Evolutionary conservation across 23 tunicate species (phyloP).

Genomic region (Ascidia mentula): DNA sequence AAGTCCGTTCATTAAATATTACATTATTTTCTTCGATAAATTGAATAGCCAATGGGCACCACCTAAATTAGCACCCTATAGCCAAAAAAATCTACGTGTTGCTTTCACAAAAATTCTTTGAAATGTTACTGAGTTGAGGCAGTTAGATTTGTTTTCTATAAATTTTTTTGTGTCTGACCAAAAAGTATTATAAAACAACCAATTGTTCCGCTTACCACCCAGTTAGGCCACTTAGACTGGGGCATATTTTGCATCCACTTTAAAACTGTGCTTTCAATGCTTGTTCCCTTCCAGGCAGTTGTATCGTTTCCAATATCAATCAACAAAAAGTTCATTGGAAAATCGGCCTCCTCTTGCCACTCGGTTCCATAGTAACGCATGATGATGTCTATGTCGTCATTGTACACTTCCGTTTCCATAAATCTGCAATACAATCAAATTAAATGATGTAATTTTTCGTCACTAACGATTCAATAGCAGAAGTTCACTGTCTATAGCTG

Average conservation of each 20-base stretch:
- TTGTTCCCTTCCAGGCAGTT: conserved; percentile 47
- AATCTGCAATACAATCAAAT: conserved; percentile 35
- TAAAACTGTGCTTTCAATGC: conserved; percentile 35
- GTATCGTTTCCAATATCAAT: conserved; percentile 34
- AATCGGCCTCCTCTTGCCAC: conserved; percentile 60
- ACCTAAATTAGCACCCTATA: no score
- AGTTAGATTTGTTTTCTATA: no score
- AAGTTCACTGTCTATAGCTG: not conserved
- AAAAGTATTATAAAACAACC: no score
- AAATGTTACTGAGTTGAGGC: no score
- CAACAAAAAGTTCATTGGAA: conserved; percentile 81
- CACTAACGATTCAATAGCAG: not conserved
- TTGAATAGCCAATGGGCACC: no score
- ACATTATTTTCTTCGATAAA: no score
- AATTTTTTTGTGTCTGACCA: no score
- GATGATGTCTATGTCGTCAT: conserved; percentile 35
- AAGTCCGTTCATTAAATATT: no score
- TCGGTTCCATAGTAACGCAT: conserved; percentile 80
- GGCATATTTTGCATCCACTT: conserved; percentile 91
- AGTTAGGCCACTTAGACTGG: conserved; percentile 79
- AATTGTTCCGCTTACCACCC: conserved; percentile 90
- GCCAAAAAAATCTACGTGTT: no score
- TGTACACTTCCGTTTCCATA: conserved; percentile 82
- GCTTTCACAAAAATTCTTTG: no score
- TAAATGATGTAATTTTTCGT: not conserved